Base-by-base conservation (phyloP, 1,140 invertebrate genomes). In the Neodiprion lecontei region DNA sequence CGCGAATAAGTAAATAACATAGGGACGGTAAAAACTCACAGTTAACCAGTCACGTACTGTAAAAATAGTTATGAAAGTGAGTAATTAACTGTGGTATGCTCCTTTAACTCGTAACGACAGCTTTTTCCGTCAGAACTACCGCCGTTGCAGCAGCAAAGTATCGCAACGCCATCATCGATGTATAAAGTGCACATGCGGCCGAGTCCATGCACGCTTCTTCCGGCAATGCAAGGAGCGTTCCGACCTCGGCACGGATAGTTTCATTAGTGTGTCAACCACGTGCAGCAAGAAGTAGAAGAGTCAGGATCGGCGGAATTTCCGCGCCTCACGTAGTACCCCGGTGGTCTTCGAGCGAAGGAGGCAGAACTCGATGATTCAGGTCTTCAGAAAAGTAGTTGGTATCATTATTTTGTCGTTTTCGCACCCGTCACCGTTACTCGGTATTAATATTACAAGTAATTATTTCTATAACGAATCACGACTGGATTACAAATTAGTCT, bases 221-320 rank as follows among this genome's bases (percentile, higher is more conserved):
- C 53, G 53, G 53, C 53, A 61, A 61, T 61, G 4, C 53, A 61
- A 61, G 53, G 11, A 61, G 53, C 53, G 53, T 61, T 61, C n/a
- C 53, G 53, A 61, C 53, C 53, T 61, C 53, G 53, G 53, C 53
- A 61, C 53, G n/a, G 53, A 61, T 61, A 61, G 53, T 61, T 61
- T 61, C 53, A 61, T 61, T 61, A 61, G 53, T 61, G 53, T 61
- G 53, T 61, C 53, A 61, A 61, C 53, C 53, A 61, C 53, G 53
- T 61, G 53, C 53, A 17, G 53, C 53, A 61, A 61, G n/a, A 61
- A 61, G 53, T 61, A 61, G 53, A 61, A 61, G 53, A 61, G 53
- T 61, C n/a, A 17, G 53, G 53, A 61, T 61, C n/a, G 53, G 9
- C 5, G 53, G 53, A 61, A 61, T 61, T 61, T 61, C 53, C 53